Evolutionary conservation across 2,113 vertebrate species (phyloP).

Genomic region (Melanocharis versteri): DNA sequence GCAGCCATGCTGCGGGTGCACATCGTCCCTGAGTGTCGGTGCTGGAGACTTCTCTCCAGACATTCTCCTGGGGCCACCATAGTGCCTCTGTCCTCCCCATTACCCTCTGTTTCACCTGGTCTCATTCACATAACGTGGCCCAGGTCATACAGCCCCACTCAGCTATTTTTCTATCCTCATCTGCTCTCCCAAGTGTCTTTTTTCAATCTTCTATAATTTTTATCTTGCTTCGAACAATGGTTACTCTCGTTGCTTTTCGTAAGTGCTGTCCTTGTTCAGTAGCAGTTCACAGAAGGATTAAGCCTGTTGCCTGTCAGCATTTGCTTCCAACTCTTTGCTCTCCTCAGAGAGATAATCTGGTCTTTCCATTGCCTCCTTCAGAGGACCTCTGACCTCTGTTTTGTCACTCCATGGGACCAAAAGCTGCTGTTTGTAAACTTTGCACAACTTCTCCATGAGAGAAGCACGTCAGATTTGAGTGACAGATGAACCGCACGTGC

Average conservation of each 20-base stretch:
- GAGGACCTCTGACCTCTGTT: background rate
- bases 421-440: background rate
- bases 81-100: background rate
- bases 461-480: background rate
- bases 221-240: background rate
- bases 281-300: background rate
- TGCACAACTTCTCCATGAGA: background rate
- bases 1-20: background rate
- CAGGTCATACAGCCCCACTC: background rate
- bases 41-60: background rate
- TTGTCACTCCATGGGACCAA: background rate
- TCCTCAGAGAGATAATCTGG: background rate
- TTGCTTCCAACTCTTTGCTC: background rate
- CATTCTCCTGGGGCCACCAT: background rate
- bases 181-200: background rate
- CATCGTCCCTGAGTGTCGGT: background rate
- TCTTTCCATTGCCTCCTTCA: background rate
- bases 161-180: background rate
- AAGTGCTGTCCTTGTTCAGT: background rate
- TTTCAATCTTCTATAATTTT: background rate
- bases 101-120: background rate
- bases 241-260: background rate
- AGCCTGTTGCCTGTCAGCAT: background rate
- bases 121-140: background rate
- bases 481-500: fast-evolving